These are phyloP conservation scores for Chionomys nivalis DNA, from an alignment of 2,113 vertebrate genomes.

Conservation along the genomic window DNA sequence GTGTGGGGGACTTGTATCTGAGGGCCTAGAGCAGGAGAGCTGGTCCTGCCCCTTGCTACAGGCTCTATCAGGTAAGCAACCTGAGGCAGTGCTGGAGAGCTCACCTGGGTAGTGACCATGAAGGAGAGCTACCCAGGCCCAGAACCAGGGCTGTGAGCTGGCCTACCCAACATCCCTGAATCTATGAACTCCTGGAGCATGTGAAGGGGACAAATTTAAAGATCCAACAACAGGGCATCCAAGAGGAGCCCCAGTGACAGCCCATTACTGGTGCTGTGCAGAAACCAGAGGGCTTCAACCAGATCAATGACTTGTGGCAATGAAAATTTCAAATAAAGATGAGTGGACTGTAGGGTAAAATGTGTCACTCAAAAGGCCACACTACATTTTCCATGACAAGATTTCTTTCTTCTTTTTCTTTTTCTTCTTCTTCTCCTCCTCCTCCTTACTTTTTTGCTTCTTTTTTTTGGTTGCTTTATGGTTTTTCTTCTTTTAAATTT, in stretches of 20 bases:
- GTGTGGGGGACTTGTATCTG: neutral
- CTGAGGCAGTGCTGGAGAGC: neutral
- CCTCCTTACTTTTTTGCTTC: accelerated
- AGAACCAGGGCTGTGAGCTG: neutral
- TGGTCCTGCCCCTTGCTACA: neutral
- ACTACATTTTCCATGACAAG: neutral
- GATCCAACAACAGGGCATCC: neutral
- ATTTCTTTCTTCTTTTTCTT: neutral
- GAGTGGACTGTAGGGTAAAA: neutral
- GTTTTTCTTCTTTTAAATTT: neutral
- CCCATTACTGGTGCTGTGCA: neutral
- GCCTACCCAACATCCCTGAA: neutral
- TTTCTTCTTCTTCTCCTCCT: accelerated
- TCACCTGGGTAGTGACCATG: neutral
- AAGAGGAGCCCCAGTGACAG: neutral
- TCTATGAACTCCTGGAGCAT: neutral
- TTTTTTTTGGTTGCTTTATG: neutral
- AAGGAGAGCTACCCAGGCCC: neutral
- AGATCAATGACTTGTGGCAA: neutral
- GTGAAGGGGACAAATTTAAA: neutral
- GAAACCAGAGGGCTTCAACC: neutral
- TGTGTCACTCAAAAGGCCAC: neutral
- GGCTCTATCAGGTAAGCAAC: neutral
- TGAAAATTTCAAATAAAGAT: neutral
- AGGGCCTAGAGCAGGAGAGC: neutral